phyloP scores from a whole-genome alignment of 2,888 invertebrate genomes.

The Drosophila subsilvestris region DNA sequence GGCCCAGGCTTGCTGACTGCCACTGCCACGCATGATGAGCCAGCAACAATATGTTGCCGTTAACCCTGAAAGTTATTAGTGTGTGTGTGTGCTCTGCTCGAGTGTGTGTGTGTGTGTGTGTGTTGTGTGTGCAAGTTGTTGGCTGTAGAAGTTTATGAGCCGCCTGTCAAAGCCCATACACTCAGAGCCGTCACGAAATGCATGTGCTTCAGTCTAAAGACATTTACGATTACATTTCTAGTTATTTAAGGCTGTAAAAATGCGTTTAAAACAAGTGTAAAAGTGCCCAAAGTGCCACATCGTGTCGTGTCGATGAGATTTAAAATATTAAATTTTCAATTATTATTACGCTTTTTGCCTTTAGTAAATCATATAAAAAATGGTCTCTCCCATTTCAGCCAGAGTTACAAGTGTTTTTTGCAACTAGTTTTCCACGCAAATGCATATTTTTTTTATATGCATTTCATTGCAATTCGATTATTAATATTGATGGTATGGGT shows the following conservation, averaged over 20 bases:
- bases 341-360: too few relatives aligned
- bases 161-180: slow-evolving; percentile 20
- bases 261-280: too few relatives aligned
- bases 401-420: too few relatives aligned
- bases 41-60: slow-evolving; percentile 84
- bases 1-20: not conserved
- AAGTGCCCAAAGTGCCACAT: too few relatives aligned
- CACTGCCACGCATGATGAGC: slow-evolving; percentile 70
- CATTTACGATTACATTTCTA: too few relatives aligned
- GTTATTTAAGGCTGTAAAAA: too few relatives aligned
- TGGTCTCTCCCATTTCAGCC: too few relatives aligned
- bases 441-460: not conserved
- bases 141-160: slow-evolving; percentile 19
- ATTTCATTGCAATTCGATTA: not conserved
- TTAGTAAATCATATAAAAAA: too few relatives aligned
- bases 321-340: too few relatives aligned
- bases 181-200: slow-evolving; percentile 13
- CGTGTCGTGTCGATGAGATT: too few relatives aligned
- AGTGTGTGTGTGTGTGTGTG: not conserved
- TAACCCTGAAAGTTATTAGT: slow-evolving; percentile 76
- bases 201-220: too few relatives aligned
- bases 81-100: slow-evolving; percentile 11
- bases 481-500: not conserved
- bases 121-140: not conserved
- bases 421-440: not conserved